Percentiles rank a stretch among this genome's conserved stretches.
These are phyloP conservation scores for Poecilia wingei DNA, from an alignment of 2,797 vertebrate genomes.

Conservation along the genomic window DNA sequence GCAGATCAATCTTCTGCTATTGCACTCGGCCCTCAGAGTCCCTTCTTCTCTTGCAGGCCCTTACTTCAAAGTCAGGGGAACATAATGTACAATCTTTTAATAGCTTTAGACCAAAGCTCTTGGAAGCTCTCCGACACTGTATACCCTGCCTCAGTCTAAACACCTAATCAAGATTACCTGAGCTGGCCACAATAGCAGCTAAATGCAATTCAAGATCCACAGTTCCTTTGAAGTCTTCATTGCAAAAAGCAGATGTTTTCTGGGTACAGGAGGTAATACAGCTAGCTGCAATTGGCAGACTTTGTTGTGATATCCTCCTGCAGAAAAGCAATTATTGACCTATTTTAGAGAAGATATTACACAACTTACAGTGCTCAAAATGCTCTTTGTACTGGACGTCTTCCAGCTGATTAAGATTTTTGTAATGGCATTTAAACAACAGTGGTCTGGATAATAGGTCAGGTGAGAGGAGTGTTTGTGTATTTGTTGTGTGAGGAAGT, in stretches of 20 bases:
- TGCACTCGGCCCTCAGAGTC: constrained; percentile 89
- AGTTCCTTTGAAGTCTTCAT: constrained; percentile 97
- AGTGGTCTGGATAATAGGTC: constrained; percentile 73
- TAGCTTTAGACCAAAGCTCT: constrained; percentile 99
- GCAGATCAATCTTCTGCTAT: constrained; percentile 91
- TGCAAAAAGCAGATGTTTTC: constrained; percentile 95
- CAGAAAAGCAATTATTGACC: constrained; percentile 96
- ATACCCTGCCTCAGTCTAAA: constrained; percentile 98
- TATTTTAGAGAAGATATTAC: constrained; percentile 99
- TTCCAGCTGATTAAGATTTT: constrained; percentile 97
- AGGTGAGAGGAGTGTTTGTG: constrained; percentile 87
- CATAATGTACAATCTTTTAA: constrained; percentile 99
- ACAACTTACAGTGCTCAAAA: constrained; percentile 98
- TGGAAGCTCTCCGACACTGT: constrained; percentile 91
- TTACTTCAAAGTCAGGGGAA: constrained; percentile 99
- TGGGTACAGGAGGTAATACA: constrained; percentile 93
- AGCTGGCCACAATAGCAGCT: constrained; percentile 96
- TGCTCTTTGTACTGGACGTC: constrained; percentile 96
- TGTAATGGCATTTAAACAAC: constrained; percentile 91
- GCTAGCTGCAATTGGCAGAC: constrained; percentile 94
- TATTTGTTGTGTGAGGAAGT: constrained; percentile 16
- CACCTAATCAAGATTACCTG: constrained; percentile 99
- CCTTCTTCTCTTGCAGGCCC: constrained; percentile 90
- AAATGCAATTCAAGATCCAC: constrained; percentile 99
- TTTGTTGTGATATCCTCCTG: constrained; percentile 97